These are phyloP conservation scores for Catharus bicknelli DNA, from an alignment of 2,113 vertebrate genomes.

Conservation along the genomic window DNA sequence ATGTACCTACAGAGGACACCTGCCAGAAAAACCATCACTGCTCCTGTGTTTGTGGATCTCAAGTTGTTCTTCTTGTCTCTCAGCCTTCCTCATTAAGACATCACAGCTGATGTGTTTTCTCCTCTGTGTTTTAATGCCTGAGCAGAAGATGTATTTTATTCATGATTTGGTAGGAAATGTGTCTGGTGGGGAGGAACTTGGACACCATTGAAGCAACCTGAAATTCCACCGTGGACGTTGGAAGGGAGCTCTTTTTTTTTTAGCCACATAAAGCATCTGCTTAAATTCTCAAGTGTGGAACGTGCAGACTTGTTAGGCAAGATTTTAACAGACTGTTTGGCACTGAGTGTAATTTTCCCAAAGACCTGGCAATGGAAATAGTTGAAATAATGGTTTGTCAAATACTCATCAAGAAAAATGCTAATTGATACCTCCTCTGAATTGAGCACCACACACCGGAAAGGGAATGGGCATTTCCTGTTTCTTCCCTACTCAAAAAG, in stretches of 20 bases:
- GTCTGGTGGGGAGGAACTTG: conserved; percentile 10
- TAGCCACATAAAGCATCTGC: conserved; percentile 59
- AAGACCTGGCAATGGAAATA: conserved; percentile 72
- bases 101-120: conserved; percentile 46
- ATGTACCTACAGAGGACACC: neutral
- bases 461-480: conserved; percentile 24
- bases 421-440: conserved; percentile 62
- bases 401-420: conserved; percentile 63
- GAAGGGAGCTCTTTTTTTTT: conserved; percentile 35
- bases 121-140: conserved; percentile 27
- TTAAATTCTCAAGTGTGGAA: conserved; percentile 62
- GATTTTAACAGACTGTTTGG: conserved; percentile 75
- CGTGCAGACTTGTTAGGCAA: conserved; percentile 51
- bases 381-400: conserved; percentile 75
- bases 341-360: conserved; percentile 61
- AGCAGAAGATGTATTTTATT: conserved; percentile 55
- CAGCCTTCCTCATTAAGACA: conserved; percentile 46
- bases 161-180: conserved; percentile 7
- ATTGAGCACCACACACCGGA: neutral
- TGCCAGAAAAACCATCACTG: neutral
- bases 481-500: neutral
- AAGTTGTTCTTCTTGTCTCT: neutral
- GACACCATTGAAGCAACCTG: neutral
- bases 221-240: neutral
- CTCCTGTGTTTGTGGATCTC: neutral